These are phyloP conservation scores for Taenaris catops DNA, from an alignment of 2,888 invertebrate species.

Conservation along the genomic window DNA sequence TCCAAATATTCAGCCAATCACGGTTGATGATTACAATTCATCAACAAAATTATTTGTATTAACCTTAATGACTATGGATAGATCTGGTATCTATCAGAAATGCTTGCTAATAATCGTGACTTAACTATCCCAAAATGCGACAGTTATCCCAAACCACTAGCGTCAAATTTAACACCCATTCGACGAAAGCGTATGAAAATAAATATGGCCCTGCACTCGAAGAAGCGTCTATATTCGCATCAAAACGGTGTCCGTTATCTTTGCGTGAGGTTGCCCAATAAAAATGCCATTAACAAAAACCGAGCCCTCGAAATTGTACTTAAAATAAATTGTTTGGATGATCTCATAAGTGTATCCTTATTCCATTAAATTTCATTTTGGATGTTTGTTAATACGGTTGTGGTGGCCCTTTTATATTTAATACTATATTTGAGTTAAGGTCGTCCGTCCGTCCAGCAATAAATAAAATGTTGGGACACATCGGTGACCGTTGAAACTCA, in stretches of 20 bases:
- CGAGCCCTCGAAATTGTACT: slow-evolving; percentile 40
- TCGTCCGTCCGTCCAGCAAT: slow-evolving; percentile 52
- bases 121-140: too few relatives aligned
- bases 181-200: slow-evolving; percentile 10
- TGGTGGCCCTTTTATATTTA: slow-evolving; percentile 37
- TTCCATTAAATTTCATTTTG: slow-evolving; percentile 20
- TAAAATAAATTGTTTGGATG: slow-evolving; percentile 58
- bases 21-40: too few relatives aligned
- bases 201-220: slow-evolving; percentile 8
- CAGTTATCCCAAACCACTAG: not conserved
- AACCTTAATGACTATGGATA: too few relatives aligned
- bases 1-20: too few relatives aligned
- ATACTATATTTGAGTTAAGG: slow-evolving; percentile 16
- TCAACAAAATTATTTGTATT: too few relatives aligned
- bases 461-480: slow-evolving; percentile 2
- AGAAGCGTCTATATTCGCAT: slow-evolving; percentile 6
- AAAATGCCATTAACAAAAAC: slow-evolving; percentile 14
- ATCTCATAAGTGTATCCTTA: slow-evolving; percentile 53
- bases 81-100: too few relatives aligned
- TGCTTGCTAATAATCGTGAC: too few relatives aligned
- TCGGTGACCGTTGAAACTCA: slow-evolving; percentile 4
- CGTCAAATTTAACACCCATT: slow-evolving; percentile 1
- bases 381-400: slow-evolving; percentile 28
- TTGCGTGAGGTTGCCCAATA: slow-evolving; percentile 10
- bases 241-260: slow-evolving; percentile 6